Evolutionary conservation across 2,888 invertebrate species (phyloP).

Genomic region (Macrosiphum euphorbiae): DNA sequence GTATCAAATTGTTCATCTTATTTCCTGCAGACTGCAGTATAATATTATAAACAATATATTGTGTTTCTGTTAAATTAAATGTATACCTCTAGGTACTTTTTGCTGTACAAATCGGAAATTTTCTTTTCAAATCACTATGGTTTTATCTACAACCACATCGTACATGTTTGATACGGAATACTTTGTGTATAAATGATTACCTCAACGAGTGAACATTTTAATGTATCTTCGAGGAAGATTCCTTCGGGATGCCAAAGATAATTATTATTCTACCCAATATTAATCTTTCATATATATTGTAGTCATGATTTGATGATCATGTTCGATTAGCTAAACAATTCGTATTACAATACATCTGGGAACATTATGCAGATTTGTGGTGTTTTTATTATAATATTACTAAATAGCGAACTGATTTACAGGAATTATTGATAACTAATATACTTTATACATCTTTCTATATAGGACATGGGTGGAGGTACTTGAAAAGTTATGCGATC

Average conservation of each 20-base stretch:
- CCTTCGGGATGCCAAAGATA: not conserved
- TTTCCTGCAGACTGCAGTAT: no score
- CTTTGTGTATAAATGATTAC: not conserved
- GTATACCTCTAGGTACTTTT: not conserved
- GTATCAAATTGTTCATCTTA: no score
- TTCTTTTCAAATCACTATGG: not conserved
- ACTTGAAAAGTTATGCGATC: not conserved
- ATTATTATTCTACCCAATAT: slow-evolving; percentile 13
- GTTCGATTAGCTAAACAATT: not conserved
- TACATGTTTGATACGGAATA: not conserved
- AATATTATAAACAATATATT: no score
- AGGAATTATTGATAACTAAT: not conserved
- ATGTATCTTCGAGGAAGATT: not conserved
- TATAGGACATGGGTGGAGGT: not conserved
- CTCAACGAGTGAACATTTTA: not conserved
- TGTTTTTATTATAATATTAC: not conserved
- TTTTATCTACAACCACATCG: not conserved
- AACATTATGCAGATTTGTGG: not conserved
- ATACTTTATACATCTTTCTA: not conserved
- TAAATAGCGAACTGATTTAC: not conserved
- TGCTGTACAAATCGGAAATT: not conserved
- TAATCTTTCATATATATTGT: not conserved
- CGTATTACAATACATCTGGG: not conserved
- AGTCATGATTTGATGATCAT: not conserved
- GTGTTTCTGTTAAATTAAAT: no score